These are phyloP conservation scores for Arenaria interpres DNA, from an alignment of 2,113 vertebrate genomes.

Conservation along the genomic window DNA sequence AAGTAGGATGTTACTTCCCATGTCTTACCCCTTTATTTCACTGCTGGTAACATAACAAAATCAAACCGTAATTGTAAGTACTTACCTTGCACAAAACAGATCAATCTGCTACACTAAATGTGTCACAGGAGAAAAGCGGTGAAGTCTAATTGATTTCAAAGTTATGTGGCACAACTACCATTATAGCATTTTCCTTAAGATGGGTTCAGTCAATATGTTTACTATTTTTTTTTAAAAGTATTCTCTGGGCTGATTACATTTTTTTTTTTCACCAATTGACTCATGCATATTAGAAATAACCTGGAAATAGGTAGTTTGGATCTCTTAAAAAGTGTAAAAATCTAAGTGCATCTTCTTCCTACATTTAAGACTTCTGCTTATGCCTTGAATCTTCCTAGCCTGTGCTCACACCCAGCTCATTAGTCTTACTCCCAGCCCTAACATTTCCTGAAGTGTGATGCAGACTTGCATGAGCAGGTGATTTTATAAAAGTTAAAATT, in stretches of 20 bases:
- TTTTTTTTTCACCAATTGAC: constrained; percentile 42
- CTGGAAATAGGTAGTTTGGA: neutral
- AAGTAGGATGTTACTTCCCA: neutral
- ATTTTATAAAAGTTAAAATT: constrained; percentile 72
- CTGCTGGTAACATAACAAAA: constrained; percentile 63
- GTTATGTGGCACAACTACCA: constrained; percentile 34
- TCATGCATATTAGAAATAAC: constrained; percentile 15
- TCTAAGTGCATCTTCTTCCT: neutral
- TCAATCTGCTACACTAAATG: constrained; percentile 73
- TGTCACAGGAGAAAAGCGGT: constrained; percentile 69
- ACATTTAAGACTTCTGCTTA: neutral
- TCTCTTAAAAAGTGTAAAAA: neutral
- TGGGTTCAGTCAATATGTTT: constrained; percentile 44
- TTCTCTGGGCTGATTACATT: neutral
- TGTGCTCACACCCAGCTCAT: constrained; percentile 31
- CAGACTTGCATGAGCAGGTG: constrained; percentile 65
- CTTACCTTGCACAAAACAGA: constrained; percentile 69
- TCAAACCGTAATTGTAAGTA: constrained; percentile 68
- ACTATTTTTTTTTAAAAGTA: constrained; percentile 49
- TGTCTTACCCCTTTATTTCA: constrained; percentile 7
- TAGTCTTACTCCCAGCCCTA: constrained; percentile 24
- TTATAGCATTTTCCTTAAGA: constrained; percentile 47
- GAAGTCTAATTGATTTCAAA: constrained; percentile 72
- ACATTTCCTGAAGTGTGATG: constrained; percentile 41
- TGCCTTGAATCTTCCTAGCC: constrained; percentile 20